Conservation (phyloP, 2,113 vertebrate species). For the Tangachromis dhanisi region DNA sequence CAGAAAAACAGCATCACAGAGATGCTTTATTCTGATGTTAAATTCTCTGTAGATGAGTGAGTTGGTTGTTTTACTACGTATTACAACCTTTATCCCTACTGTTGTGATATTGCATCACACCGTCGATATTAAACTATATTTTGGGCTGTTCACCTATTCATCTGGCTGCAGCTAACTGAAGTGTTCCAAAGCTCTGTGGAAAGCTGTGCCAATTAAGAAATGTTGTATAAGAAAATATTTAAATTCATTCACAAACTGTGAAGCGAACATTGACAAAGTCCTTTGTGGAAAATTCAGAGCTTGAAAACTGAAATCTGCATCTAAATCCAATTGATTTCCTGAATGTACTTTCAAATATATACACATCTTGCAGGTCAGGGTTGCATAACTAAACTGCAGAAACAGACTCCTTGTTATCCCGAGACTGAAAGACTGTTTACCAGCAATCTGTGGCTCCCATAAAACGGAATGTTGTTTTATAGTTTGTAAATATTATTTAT, state of each 20-base stretch:
- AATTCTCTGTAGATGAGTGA: background rate
- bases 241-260: background rate
- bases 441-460: conserved; percentile 34
- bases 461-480: conserved; percentile 67
- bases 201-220: background rate
- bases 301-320: background rate
- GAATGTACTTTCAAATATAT: conserved; percentile 15
- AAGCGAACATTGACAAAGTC: background rate
- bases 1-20: background rate
- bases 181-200: background rate
- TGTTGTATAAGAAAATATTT: background rate
- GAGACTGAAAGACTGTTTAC: conserved; percentile 44
- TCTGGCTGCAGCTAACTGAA: background rate
- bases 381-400: background rate
- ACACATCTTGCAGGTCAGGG: background rate
- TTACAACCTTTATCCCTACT: background rate
- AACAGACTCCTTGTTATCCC: background rate
- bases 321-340: background rate
- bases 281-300: background rate
- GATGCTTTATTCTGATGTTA: background rate
- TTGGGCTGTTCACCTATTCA: background rate
- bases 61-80: background rate
- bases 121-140: background rate
- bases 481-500: conserved; percentile 92
- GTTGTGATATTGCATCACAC: background rate